Evolutionary conservation across 1,140 invertebrate genomes (phyloP), one percentile per base, ranked within the genome.

Genomic region (Drosophila pectinifera): DNA sequence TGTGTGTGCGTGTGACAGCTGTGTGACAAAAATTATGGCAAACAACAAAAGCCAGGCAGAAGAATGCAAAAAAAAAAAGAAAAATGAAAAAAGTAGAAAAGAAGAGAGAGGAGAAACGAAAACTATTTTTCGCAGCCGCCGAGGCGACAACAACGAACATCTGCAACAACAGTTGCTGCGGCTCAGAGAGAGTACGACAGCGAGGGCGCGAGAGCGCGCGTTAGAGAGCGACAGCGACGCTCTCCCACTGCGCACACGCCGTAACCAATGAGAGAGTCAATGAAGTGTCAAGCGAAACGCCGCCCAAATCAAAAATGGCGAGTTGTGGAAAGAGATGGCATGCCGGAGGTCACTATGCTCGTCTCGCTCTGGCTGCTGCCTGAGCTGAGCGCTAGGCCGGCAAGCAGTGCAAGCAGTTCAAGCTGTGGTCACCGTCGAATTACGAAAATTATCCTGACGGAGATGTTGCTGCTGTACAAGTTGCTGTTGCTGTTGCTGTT

Each of bases 251-350:
- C 85, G 85, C 85, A 90, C 70, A 76, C 64, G 54, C 61, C 64
- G 61, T 70, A 57, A 68, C 85, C 85, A 90, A 90, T 90, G 81
- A 90, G 85, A 86, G 86, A 77, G 58, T 65, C 73, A 53, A 46
- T 67, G 62, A 54, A 54, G 65, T 69, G 65, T 69, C 67, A 70
- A 70, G 56, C 67, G 61, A 86, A 90, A 88, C 86, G 70, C 84
- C 83, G 83, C 85, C 85, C 85, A 90, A 85, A 85, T 90, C 81
- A 90, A 90, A 90, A 90, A 90, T 90, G 85, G 85, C 85, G 85
- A 90, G 84, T 77, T 83, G 67, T 74, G 28, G 65, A 80, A 56
- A 65, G 83, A 69, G 83, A 86, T 46, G 70, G 69, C 75, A 58
- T 48, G 42, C 38, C 49, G 5, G 20, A 14, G 3, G 8, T 39